These are phyloP conservation scores for Patella ulyssiponensis DNA, from an alignment of 2,888 invertebrate species.

Conservation along the genomic window DNA sequence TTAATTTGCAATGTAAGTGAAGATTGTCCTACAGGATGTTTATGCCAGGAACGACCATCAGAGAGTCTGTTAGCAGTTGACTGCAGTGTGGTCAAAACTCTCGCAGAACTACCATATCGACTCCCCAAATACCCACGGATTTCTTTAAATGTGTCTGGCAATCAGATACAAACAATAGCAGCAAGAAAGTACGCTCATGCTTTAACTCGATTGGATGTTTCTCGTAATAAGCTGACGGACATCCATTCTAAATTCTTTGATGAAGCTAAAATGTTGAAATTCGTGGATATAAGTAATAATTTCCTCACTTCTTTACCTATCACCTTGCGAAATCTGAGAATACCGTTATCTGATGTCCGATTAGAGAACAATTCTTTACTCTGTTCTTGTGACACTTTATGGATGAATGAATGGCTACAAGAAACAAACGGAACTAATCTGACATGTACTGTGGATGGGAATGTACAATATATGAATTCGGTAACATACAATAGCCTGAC, in stretches of 20 bases:
- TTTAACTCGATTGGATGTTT: background rate
- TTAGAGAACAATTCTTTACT: background rate
- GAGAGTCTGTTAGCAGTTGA: background rate
- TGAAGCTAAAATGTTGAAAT: too few species aligned
- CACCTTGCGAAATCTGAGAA: background rate
- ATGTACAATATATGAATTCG: background rate
- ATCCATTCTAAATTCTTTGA: background rate
- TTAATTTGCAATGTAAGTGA: background rate
- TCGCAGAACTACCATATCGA: background rate
- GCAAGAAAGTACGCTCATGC: background rate
- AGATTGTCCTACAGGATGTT: background rate
- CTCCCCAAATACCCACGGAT: background rate
- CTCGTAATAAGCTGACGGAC: background rate
- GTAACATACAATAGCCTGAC: background rate
- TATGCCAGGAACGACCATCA: background rate
- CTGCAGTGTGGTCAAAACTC: background rate
- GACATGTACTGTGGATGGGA: background rate
- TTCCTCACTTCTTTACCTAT: background rate
- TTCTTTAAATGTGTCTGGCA: background rate
- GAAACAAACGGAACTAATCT: background rate
- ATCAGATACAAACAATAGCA: background rate
- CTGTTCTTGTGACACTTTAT: background rate
- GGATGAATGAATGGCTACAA: background rate
- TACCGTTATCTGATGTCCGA: background rate
- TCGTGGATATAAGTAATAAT: background rate